These are phyloP conservation scores for Charanyca ferruginea DNA, from an alignment of 2,888 invertebrate genomes.

Conservation along the genomic window DNA sequence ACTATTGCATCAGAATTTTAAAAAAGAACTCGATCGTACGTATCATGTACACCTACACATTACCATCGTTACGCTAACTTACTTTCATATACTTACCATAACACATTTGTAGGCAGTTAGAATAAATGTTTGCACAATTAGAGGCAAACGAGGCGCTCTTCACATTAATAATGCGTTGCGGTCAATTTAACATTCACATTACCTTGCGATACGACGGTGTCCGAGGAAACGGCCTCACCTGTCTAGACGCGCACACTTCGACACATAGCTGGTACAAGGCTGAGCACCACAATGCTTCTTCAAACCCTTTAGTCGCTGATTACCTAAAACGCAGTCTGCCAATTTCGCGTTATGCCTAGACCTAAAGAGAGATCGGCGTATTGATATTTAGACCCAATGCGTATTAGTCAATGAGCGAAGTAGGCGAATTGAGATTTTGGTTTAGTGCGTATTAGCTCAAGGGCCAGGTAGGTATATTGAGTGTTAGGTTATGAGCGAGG, in stretches of 20 bases:
- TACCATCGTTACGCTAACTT: conserved; percentile 66
- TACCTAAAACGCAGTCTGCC: too few species aligned
- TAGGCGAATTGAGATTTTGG: too few species aligned
- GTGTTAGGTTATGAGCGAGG: too few species aligned
- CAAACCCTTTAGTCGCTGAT: too few species aligned
- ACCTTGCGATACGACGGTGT: conserved; percentile 64
- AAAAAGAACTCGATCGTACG: conserved; percentile 43
- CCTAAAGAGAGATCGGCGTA: too few species aligned
- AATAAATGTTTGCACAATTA: conserved; percentile 73
- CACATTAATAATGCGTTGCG: conserved; percentile 74
- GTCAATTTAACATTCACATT: conserved; percentile 79
- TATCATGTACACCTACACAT: conserved; percentile 47
- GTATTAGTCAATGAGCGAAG: too few species aligned
- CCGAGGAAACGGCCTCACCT: conserved; percentile 68
- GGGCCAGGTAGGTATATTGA: too few species aligned
- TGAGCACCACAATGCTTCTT: conserved; percentile 68
- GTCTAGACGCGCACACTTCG: conserved; percentile 66
- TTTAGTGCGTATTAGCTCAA: too few species aligned
- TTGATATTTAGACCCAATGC: too few species aligned
- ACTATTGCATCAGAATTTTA: conserved; percentile 44
- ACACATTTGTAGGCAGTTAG: conserved; percentile 69
- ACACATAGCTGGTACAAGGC: conserved; percentile 68
- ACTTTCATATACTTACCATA: conserved; percentile 64
- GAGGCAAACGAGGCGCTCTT: conserved; percentile 74
- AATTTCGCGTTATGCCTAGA: too few species aligned